phyloP scores from a whole-genome alignment of 2,888 invertebrate species.

The Raillietiella orientalis region DNA sequence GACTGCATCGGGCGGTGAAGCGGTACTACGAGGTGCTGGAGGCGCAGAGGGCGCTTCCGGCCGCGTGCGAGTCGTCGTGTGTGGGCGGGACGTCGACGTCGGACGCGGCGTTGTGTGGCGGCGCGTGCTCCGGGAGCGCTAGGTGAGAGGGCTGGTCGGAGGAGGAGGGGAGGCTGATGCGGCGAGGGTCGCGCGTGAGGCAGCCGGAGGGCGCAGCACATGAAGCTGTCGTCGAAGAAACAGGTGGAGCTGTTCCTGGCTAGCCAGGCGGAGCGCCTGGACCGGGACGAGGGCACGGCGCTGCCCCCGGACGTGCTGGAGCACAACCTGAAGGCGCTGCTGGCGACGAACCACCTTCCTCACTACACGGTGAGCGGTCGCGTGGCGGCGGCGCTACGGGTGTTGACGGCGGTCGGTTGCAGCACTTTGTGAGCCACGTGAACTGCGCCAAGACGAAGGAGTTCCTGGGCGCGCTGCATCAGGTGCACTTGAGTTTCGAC shows the following conservation, averaged over 20 bases:
- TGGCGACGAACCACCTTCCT: conserved; percentile 39
- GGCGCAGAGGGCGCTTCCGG: too few species aligned
- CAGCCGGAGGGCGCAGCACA: too few species aligned
- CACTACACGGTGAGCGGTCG: too few species aligned
- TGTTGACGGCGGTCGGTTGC: too few species aligned
- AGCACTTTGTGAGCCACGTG: conserved; percentile 68
- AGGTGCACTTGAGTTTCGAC: conserved; percentile 50
- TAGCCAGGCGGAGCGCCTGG: conserved; percentile 46
- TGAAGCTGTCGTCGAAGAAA: conserved; percentile 36
- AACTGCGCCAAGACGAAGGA: conserved; percentile 62
- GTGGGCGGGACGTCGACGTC: too few species aligned
- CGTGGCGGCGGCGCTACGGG: too few species aligned
- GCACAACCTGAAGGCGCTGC: conserved; percentile 30
- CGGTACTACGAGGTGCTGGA: conserved; percentile 34
- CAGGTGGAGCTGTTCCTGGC: conserved; percentile 67
- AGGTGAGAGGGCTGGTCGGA: too few species aligned
- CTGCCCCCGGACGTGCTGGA: conserved; percentile 40
- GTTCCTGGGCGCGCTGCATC: conserved; percentile 47
- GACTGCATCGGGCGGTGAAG: conserved; percentile 33
- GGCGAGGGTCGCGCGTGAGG: too few species aligned
- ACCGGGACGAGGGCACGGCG: conserved; percentile 46
- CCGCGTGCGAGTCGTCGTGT: too few species aligned
- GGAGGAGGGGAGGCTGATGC: too few species aligned
- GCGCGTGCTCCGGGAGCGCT: too few species aligned
- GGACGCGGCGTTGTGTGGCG: too few species aligned